Evolutionary conservation across 2,113 vertebrate species (phyloP).

Genomic region (Atherinomorus stipes): DNA sequence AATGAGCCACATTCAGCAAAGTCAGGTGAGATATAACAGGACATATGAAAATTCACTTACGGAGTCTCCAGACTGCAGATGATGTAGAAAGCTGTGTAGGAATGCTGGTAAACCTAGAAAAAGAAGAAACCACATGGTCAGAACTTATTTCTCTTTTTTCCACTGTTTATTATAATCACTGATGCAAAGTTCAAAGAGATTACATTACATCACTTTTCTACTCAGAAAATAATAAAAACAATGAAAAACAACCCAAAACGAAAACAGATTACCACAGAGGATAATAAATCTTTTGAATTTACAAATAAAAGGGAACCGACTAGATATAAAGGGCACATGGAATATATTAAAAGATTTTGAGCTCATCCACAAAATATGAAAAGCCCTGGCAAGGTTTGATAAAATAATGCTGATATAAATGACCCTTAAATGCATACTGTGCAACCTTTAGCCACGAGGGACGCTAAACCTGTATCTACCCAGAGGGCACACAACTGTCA

Average conservation of each 20-base stretch:
- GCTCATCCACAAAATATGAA: no score
- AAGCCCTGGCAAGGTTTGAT: neutral
- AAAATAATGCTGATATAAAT: neutral
- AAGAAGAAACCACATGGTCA: neutral
- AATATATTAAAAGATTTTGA: no score
- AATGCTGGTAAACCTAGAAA: conserved; percentile 91
- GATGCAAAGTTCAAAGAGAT: neutral
- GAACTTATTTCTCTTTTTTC: conserved; percentile 8
- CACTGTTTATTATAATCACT: neutral
- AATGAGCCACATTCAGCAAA: neutral
- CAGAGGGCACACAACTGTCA: no score
- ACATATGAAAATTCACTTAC: conserved; percentile 70
- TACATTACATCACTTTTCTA: conserved; percentile 3
- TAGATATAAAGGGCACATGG: neutral
- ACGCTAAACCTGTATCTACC: no score
- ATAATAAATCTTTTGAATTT: neutral
- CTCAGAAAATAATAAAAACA: neutral
- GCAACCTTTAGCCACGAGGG: no score
- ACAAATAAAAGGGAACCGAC: neutral
- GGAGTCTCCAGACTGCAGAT: conserved; percentile 86
- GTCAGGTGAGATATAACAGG: conserved; percentile 26
- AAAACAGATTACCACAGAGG: neutral
- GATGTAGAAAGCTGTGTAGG: conserved; percentile 94
- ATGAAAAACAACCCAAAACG: neutral
- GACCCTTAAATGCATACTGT: no score